Conservation (phyloP, 2,888 invertebrate species). For the Mesopsocus fuscifrons region DNA sequence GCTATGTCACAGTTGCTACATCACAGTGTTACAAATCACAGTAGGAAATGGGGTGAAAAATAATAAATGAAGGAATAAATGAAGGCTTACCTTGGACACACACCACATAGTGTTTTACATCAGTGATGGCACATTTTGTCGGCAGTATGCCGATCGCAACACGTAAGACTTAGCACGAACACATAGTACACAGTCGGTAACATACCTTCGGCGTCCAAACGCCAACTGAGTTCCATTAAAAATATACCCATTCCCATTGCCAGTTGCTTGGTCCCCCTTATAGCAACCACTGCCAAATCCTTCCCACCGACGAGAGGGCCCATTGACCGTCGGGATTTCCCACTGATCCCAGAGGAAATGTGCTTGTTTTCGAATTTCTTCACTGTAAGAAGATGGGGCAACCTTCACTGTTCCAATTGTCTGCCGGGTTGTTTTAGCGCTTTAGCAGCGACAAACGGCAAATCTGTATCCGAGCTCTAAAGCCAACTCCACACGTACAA, state of each 20-base stretch:
- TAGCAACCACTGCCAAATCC: conserved; percentile 3
- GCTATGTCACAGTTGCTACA: too few relatives aligned
- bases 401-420: background rate
- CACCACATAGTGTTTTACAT: conserved; percentile 9
- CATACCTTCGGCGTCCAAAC: conserved; percentile 6
- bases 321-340: background rate
- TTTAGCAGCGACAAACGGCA: too few relatives aligned
- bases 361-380: conserved; percentile 9
- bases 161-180: background rate
- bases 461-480: background rate
- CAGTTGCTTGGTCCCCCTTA: conserved; percentile 1
- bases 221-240: conserved; percentile 10
- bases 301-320: background rate
- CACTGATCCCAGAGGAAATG: conserved; percentile 2
- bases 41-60: too few relatives aligned
- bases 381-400: background rate
- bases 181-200: conserved; percentile 1
- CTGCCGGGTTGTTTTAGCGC: too few relatives aligned
- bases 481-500: background rate
- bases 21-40: too few relatives aligned
- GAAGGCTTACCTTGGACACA: conserved; percentile 5
- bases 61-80: too few relatives aligned
- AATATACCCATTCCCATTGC: conserved; percentile 8
- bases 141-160: conserved; percentile 8
- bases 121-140: conserved; percentile 4